Evolutionary conservation across 1,140 invertebrate genomes (phyloP), one percentile per base, ranked within the genome.

Genomic region (Acromyrmex heyeri): DNA sequence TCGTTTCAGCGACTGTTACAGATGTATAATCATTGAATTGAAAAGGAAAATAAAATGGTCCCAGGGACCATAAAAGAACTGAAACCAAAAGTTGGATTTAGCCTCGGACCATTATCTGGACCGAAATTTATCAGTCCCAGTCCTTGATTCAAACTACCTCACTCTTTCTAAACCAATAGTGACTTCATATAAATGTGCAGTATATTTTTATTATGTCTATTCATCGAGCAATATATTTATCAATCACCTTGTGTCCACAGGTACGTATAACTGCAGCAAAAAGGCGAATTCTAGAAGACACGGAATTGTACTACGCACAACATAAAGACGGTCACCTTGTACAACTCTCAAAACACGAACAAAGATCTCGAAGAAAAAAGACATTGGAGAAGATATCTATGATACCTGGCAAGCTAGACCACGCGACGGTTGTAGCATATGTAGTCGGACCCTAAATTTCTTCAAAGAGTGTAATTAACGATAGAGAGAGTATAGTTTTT

Each of bases 351-450:
- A 95, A 95, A 61, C 95, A 96, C 34, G 97, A 97, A 83, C 97
- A 97, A 91, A 96, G 97, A 76, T 95, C 96, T 61, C 95, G 97
- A 86, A 95, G 97, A 44, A 96, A 97, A 91, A 96, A 96, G 87
- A 96, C 97, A 76, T 95, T 97, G 89, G 97, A 97, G 92, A 98
- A 96, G 95, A 96, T 97, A 89, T 96, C 96, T 75, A 95, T 96
- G 92, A 97, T 99, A 86, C 98, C 98, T 2, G 98, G 98, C n/a
- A 99, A 99, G 94, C 95, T 99, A 78, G 98, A 99, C 95, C 98
- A 99, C 94, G 98, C 98, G 24, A 98, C 98, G 10, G 97, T 98
- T 24, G 97, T 98, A 62, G 98, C 98, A 0, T 98, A 97, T 91
- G 97, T 97, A 89, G 97, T 98, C 27, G 97, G 97, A 75, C 89